Percentiles rank a stretch among this genome's conserved stretches.
Evolutionary conservation across 2,888 invertebrate species (phyloP).

Genomic region (Aphelenchoides bicaudatus): DNA sequence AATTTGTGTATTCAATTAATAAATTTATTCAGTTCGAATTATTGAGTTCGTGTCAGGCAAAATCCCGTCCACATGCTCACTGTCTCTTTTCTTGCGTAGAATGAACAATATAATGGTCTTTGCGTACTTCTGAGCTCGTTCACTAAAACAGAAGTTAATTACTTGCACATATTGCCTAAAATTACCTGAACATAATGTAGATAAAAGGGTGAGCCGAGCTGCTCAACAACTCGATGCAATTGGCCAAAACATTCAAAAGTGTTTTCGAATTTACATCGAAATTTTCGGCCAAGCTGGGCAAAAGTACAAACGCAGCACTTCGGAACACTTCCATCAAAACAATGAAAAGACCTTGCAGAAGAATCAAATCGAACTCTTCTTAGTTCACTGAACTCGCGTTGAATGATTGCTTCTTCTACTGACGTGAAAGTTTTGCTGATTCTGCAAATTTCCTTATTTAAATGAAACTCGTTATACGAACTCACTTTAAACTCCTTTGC

Average conservation of each 20-base stretch:
- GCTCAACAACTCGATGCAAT: constrained; percentile 21
- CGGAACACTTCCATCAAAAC: constrained; percentile 3
- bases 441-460: background rate
- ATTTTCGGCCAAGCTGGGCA: background rate
- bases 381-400: constrained; percentile 13
- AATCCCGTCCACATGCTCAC: no score
- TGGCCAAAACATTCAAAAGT: constrained; percentile 10
- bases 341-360: constrained; percentile 19
- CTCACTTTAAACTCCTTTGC: background rate
- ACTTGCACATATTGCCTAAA: no score
- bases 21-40: no score
- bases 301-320: background rate
- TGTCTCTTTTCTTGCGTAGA: background rate
- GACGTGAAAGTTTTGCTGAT: background rate
- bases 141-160: no score
- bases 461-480: background rate
- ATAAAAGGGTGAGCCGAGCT: constrained; percentile 16
- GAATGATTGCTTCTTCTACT: background rate
- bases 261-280: constrained; percentile 12
- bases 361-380: constrained; percentile 5
- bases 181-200: constrained; percentile 15
- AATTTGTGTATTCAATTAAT: no score
- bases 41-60: no score
- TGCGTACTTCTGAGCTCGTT: constrained; percentile 12
- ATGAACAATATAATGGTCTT: background rate